Evolutionary conservation across 2,888 invertebrate genomes (phyloP).

Genomic region (Phaedon cochleariae): DNA sequence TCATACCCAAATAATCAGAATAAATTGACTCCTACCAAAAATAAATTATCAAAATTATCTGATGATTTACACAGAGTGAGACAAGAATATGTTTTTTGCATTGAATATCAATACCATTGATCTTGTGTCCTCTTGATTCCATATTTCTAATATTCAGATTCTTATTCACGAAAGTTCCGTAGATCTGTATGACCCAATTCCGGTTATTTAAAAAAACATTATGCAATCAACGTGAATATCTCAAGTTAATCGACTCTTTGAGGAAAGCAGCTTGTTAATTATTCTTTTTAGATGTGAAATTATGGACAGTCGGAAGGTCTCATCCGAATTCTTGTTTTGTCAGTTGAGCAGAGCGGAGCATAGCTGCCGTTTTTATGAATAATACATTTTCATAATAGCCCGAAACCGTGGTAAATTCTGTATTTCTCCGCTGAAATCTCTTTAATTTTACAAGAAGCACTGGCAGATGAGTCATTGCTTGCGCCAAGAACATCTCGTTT

Average conservation of each 20-base stretch:
- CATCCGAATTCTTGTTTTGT: not conserved
- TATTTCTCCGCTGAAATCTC: conserved; percentile 27
- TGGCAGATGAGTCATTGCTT: conserved; percentile 33
- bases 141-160: no score
- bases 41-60: no score
- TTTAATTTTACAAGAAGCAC: conserved; percentile 29
- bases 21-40: no score
- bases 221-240: not conserved
- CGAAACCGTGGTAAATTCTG: conserved; percentile 25
- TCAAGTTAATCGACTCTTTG: not conserved
- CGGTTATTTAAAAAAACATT: no score
- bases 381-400: conserved; percentile 32
- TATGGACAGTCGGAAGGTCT: not conserved
- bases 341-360: conserved; percentile 2
- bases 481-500: conserved; percentile 21
- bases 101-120: no score
- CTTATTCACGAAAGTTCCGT: no score
- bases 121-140: no score
- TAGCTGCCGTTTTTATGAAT: conserved; percentile 24
- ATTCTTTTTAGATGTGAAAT: not conserved
- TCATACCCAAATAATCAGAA: no score
- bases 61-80: no score
- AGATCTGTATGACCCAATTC: no score
- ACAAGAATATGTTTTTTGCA: no score
- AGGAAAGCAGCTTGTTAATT: not conserved